phyloP scores from a whole-genome alignment of 2,113 vertebrate genomes.

The Ardeotis arabs region DNA sequence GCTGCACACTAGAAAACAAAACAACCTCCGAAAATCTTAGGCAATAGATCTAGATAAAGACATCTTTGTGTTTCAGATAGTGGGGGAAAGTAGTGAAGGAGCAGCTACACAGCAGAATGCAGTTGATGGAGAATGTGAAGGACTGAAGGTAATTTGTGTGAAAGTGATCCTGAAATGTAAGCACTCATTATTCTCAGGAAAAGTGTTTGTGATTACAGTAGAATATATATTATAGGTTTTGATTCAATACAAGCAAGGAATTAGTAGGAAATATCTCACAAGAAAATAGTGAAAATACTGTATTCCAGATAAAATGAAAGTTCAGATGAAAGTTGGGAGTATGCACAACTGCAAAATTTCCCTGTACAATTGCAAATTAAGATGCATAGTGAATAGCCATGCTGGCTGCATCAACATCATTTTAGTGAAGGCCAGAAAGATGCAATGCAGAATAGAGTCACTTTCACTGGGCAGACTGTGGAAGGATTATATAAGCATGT shows the following conservation, averaged over 20 bases:
- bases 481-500: neutral
- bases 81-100: neutral
- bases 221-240: neutral
- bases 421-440: neutral
- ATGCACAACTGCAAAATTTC: neutral
- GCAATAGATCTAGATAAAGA: neutral
- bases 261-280: neutral
- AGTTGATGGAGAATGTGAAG: neutral
- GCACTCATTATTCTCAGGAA: neutral
- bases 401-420: neutral
- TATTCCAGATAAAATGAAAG: neutral
- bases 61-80: neutral
- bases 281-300: neutral
- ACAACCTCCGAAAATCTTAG: neutral
- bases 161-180: neutral
- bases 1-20: neutral
- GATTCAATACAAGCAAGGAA: neutral
- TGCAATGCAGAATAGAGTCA: neutral
- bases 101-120: neutral
- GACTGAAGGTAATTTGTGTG: neutral
- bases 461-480: neutral
- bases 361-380: neutral
- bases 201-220: neutral
- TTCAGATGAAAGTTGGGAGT: neutral
- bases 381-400: neutral